phyloP scores from a whole-genome alignment of 2,113 vertebrate species.

The Podocnemis expansa region DNA sequence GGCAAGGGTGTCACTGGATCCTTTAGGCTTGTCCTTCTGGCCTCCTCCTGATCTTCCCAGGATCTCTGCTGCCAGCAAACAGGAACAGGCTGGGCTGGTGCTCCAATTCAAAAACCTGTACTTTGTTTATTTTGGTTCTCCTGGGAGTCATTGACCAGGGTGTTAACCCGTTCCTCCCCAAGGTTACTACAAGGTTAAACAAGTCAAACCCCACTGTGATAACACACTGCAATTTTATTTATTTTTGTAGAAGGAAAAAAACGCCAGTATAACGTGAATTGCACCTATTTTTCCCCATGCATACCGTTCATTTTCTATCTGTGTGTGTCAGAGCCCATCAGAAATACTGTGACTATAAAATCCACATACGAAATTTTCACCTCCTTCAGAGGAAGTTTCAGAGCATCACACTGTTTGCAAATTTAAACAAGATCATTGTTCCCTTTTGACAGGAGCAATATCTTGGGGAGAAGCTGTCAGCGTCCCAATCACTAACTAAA shows the following conservation, averaged over 20 bases:
- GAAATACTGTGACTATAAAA: neutral
- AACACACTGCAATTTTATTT: neutral
- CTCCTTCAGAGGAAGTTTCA: neutral
- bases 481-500: neutral
- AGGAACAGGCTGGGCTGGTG: too few relatives aligned
- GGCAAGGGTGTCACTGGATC: too few relatives aligned
- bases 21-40: too few relatives aligned
- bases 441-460: constrained; percentile 30
- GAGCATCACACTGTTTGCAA: constrained; percentile 1
- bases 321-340: constrained; percentile 10
- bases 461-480: neutral
- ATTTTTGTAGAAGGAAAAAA: neutral
- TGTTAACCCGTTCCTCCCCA: too few relatives aligned
- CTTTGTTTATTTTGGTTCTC: too few relatives aligned
- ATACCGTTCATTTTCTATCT: neutral
- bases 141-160: too few relatives aligned
- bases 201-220: neutral
- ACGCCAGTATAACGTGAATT: rapidly evolving
- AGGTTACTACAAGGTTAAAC: too few relatives aligned
- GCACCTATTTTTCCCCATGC: neutral
- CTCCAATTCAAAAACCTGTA: too few relatives aligned
- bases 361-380: neutral
- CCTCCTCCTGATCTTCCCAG: too few relatives aligned
- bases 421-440: constrained; percentile 18
- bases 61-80: too few relatives aligned